Percentiles rank a stretch among this genome's conserved stretches.
These are phyloP conservation scores for Gephyroberyx darwinii DNA, from an alignment of 2,797 vertebrate genomes.

Conservation along the genomic window DNA sequence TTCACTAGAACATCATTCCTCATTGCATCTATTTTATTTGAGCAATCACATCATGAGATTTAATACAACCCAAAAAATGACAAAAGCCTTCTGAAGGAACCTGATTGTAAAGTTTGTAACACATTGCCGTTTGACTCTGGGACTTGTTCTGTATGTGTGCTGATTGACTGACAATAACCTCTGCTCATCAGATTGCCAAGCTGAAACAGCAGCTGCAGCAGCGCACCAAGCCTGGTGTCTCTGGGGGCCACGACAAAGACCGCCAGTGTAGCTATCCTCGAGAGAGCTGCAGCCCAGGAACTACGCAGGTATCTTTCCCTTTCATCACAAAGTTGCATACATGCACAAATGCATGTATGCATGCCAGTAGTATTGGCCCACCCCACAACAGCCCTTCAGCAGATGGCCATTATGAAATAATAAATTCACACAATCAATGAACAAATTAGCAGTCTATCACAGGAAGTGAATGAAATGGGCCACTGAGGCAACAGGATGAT, in stretches of 20 bases:
- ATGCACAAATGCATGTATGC: not conserved
- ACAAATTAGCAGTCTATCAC: slow-evolving; percentile 17
- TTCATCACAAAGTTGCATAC: slow-evolving; percentile 35
- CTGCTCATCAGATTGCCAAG: slow-evolving; percentile 83
- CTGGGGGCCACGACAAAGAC: slow-evolving; percentile 83
- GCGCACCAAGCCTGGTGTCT: slow-evolving; percentile 75
- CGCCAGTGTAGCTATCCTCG: slow-evolving; percentile 71
- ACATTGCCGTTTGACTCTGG: slow-evolving; percentile 5
- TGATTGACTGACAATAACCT: slow-evolving; percentile 49
- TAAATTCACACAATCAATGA: slow-evolving; percentile 1
- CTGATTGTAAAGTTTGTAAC: not conserved
- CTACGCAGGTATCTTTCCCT: slow-evolving; percentile 63
- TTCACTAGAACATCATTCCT: slow-evolving; percentile 1
- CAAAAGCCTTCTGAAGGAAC: not conserved
- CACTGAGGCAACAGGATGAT: slow-evolving; percentile 77
- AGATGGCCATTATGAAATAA: not conserved
- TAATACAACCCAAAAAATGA: not conserved
- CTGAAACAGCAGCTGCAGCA: slow-evolving; percentile 91
- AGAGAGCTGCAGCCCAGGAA: slow-evolving; percentile 72
- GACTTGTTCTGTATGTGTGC: slow-evolving; percentile 16
- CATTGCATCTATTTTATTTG: not conserved
- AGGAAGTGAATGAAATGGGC: slow-evolving; percentile 75
- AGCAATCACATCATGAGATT: not conserved
- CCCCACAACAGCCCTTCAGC: not conserved
- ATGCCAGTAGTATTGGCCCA: not conserved